Evolutionary conservation across 2,797 vertebrate genomes (phyloP).

Genomic region (Anguilla obscura): DNA sequence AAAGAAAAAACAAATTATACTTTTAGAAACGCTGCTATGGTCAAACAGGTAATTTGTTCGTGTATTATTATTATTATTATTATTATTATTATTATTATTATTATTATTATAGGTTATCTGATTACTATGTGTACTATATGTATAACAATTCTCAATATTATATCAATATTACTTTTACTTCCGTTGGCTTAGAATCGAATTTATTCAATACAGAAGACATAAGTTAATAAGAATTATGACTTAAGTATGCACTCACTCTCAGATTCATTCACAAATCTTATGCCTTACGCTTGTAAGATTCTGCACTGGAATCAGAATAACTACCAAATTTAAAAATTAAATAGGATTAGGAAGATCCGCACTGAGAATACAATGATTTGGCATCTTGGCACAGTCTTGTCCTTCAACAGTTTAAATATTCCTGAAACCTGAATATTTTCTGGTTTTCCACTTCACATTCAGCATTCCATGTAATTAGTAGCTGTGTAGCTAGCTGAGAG

Average conservation of each 20-base stretch:
- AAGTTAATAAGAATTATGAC: conserved; percentile 32
- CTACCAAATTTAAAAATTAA: not conserved
- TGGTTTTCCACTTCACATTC: not conserved
- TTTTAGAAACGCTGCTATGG: conserved; percentile 82
- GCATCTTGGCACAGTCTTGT: not conserved
- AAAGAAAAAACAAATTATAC: conserved; percentile 58
- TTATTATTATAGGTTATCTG: conserved; percentile 59
- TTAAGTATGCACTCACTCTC: conserved; percentile 32
- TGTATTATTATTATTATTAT: conserved; percentile 51
- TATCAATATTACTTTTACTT: conserved; percentile 46
- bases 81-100: conserved; percentile 50
- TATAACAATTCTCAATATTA: conserved; percentile 59
- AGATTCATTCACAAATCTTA: conserved; percentile 31
- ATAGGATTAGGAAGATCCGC: not conserved
- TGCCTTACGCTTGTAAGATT: conserved; percentile 22
- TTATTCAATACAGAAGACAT: conserved; percentile 15
- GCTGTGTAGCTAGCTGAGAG: not conserved
- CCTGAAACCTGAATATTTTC: not conserved
- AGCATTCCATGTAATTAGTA: not conserved
- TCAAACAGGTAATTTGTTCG: conserved; percentile 71
- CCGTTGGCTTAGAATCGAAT: conserved; percentile 44
- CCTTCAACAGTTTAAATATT: not conserved
- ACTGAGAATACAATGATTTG: not conserved
- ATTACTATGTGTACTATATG: conserved; percentile 54
- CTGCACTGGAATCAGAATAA: not conserved